Percentiles rank a stretch among this genome's conserved stretches.
These are phyloP conservation scores for Clarias platycephalus DNA, from an alignment of 2,797 vertebrate species.

Conservation along the genomic window DNA sequence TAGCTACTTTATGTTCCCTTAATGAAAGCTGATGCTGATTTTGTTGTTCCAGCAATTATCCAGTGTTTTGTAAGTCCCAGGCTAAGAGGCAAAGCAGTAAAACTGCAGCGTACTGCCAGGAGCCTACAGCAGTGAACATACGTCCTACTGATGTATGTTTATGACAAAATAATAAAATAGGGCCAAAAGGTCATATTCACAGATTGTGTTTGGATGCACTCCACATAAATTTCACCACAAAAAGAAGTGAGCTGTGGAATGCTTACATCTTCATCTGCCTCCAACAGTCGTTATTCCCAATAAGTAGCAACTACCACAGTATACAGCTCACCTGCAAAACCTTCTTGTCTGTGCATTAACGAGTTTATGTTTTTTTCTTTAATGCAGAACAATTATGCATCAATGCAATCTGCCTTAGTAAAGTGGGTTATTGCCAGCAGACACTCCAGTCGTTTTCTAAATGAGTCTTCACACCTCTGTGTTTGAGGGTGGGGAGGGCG, in stretches of 20 bases:
- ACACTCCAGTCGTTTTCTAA: constrained; percentile 36
- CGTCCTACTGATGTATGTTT: constrained; percentile 43
- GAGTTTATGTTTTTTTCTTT: constrained; percentile 18
- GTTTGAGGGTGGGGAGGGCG: constrained; percentile 17
- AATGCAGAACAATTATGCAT: constrained; percentile 36
- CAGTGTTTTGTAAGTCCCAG: constrained; percentile 18
- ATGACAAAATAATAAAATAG: constrained; percentile 46
- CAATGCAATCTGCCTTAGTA: constrained; percentile 39
- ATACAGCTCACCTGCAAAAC: constrained; percentile 28
- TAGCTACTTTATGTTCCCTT: constrained; percentile 16
- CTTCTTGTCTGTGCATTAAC: constrained; percentile 28
- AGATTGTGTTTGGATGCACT: constrained; percentile 48
- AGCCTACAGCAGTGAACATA: constrained; percentile 43
- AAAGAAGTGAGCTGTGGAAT: constrained; percentile 27
- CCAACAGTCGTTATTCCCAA: constrained; percentile 22
- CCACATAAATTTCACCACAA: constrained; percentile 48
- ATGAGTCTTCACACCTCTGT: constrained; percentile 40
- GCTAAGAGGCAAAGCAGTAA: constrained; percentile 28
- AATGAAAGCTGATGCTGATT: constrained; percentile 28
- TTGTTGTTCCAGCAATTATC: constrained; percentile 21
- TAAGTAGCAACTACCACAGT: constrained; percentile 8
- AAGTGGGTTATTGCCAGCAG: constrained; percentile 33
- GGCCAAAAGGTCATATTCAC: constrained; percentile 48
- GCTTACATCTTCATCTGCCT: constrained; percentile 38
- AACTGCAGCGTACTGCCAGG: constrained; percentile 32